Evolutionary conservation across 1,140 invertebrate genomes (phyloP).

Genomic region (Planococcus citri): DNA sequence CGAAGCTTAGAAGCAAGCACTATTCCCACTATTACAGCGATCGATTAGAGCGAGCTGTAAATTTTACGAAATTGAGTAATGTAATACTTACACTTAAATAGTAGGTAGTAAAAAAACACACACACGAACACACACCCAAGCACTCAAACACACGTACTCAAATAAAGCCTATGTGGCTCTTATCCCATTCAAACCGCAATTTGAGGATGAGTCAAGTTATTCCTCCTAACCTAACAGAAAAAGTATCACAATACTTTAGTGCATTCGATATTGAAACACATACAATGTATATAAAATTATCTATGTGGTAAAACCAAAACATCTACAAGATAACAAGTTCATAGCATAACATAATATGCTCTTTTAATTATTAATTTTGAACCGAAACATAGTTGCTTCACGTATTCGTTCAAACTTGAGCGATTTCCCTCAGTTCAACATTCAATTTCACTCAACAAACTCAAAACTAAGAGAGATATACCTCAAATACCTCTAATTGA

Average conservation of each 20-base stretch:
- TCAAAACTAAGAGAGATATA: no score
- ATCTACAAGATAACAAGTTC: no score
- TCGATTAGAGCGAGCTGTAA: neutral
- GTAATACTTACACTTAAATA: neutral
- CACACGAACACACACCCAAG: neutral
- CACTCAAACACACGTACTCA: conserved; percentile 1
- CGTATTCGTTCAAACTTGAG: no score
- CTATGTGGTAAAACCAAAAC: no score
- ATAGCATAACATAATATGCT: no score
- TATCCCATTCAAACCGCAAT: conserved; percentile 1
- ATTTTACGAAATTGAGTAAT: neutral
- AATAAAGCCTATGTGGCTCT: conserved; percentile 2
- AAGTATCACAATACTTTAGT: neutral
- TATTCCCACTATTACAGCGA: neutral
- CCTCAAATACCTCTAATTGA: no score
- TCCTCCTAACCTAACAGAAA: conserved; percentile 6
- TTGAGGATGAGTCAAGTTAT: neutral
- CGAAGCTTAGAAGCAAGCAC: neutral
- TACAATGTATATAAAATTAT: neutral
- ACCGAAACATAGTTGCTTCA: no score
- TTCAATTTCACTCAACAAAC: no score
- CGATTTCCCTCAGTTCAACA: no score
- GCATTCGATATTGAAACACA: neutral
- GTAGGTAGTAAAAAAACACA: neutral
- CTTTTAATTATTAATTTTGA: neutral